Evolutionary conservation across 1,140 invertebrate genomes (phyloP).

Genomic region (Eumeta japonica): DNA sequence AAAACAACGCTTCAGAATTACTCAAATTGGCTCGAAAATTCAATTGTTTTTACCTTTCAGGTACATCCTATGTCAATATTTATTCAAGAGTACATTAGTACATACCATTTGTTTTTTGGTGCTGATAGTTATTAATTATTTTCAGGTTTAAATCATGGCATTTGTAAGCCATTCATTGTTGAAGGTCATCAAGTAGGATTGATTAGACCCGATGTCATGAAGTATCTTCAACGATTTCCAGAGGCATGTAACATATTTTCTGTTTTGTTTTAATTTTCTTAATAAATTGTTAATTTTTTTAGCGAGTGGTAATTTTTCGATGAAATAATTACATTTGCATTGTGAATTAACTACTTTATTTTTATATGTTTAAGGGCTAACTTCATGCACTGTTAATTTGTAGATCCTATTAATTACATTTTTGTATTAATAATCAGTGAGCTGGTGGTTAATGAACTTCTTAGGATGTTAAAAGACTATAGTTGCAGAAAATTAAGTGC

Average conservation of each 20-base stretch:
- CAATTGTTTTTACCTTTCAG: constrained; percentile 83
- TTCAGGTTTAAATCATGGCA: constrained; percentile 69
- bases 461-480: no score
- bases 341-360: no score
- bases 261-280: constrained; percentile 1
- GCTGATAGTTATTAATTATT: constrained; percentile 10
- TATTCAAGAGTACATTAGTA: no score
- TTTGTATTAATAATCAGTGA: no score
- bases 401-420: no score
- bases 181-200: constrained; percentile 86
- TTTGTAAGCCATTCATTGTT: constrained; percentile 83
- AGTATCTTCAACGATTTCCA: constrained; percentile 76
- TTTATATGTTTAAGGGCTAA: no score
- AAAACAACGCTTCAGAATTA: constrained; percentile 53
- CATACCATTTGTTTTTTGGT: no score
- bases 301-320: background rate
- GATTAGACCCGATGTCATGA: constrained; percentile 77
- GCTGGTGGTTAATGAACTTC: no score
- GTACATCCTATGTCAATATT: no score
- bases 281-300: background rate
- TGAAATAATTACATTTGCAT: background rate
- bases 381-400: no score
- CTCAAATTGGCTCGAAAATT: constrained; percentile 78
- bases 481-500: no score
- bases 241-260: constrained; percentile 67